phyloP scores from a whole-genome alignment of 2,113 vertebrate species.

The Probosciger aterrimus region DNA sequence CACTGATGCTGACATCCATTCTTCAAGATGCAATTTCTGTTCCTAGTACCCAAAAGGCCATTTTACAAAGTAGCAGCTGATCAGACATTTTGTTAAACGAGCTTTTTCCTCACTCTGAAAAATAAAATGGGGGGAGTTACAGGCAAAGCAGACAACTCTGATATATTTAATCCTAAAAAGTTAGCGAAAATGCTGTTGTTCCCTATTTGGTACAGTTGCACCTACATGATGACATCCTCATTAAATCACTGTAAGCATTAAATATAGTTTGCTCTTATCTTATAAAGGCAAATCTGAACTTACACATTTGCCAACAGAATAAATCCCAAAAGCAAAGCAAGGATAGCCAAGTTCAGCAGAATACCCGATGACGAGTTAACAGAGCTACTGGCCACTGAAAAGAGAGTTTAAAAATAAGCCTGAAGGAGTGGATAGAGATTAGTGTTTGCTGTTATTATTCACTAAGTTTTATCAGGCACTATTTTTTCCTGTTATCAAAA shows the following conservation, averaged over 20 bases:
- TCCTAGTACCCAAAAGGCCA: not conserved
- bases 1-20: not conserved
- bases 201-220: not conserved
- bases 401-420: not conserved
- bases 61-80: not conserved
- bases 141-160: not conserved
- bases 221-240: not conserved
- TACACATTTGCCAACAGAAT: not conserved
- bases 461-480: constrained; percentile 39
- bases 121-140: not conserved
- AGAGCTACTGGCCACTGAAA: not conserved
- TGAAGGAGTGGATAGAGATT: not conserved
- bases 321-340: not conserved
- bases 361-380: not conserved
- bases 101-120: not conserved
- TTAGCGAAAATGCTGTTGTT: not conserved
- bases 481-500: constrained; percentile 33
- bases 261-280: not conserved
- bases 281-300: not conserved
- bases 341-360: not conserved
- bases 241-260: not conserved
- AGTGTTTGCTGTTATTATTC: not conserved
- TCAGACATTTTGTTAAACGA: not conserved
- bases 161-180: not conserved
- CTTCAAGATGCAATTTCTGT: not conserved